phyloP scores from a whole-genome alignment of 1,140 invertebrate species.

The Plutomurus gul region DNA sequence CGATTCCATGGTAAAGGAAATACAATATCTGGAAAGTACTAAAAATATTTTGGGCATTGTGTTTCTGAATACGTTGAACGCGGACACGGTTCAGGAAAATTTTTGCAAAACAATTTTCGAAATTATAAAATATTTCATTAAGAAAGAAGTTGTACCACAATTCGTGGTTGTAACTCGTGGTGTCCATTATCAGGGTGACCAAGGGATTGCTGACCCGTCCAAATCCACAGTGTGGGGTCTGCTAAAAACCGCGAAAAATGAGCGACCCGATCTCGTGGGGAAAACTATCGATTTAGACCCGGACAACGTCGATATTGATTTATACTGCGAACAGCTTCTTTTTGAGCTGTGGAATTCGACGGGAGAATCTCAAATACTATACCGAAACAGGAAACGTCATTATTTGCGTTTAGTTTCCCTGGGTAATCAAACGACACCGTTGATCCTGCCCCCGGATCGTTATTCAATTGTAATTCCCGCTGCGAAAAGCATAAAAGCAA shows the following conservation, averaged over 20 bases:
- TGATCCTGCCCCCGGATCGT: not conserved
- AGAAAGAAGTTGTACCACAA: too few relatives aligned
- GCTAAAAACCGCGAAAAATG: not conserved
- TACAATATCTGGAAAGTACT: too few relatives aligned
- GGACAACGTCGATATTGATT: not conserved
- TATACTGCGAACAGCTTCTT: not conserved
- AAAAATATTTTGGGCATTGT: too few relatives aligned
- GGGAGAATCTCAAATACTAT: not conserved
- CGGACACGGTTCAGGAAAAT: too few relatives aligned
- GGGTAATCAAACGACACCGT: not conserved
- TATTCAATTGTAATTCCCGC: not conserved
- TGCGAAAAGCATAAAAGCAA: not conserved
- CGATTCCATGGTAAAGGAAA: too few relatives aligned
- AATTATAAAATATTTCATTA: too few relatives aligned
- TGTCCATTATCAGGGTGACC: slow-evolving; percentile 10
- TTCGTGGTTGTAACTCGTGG: not conserved
- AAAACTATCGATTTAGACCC: slow-evolving; percentile 3
- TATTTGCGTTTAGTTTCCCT: not conserved
- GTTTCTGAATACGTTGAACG: too few relatives aligned
- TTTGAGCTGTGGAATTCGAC: not conserved
- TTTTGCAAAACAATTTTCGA: too few relatives aligned
- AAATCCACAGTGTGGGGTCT: not conserved
- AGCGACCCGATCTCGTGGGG: not conserved
- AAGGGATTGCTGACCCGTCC: not conserved
- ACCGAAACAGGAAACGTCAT: not conserved